phyloP scores from a whole-genome alignment of 2,113 vertebrate species.

The Sylvia atricapilla region DNA sequence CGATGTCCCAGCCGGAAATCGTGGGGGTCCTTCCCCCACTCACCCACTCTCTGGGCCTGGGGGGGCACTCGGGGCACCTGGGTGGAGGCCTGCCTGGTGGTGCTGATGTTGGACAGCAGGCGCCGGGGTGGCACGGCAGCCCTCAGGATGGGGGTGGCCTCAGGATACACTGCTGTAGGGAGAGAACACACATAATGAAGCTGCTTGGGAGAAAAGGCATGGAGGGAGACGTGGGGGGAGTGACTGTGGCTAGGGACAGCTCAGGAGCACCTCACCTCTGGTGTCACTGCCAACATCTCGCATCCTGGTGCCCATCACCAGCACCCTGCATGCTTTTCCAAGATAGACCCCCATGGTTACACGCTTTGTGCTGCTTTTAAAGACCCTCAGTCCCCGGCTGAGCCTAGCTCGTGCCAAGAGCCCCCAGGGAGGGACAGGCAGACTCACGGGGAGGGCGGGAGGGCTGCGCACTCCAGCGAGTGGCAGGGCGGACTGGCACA shows the following conservation, averaged over 20 bases:
- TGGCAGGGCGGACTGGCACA: constrained; percentile 73
- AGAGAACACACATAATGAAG: background rate
- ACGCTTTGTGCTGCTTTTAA: background rate
- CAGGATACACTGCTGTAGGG: constrained; percentile 46
- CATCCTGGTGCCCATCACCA: background rate
- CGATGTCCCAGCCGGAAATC: rapidly evolving
- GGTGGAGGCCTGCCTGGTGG: constrained; percentile 84
- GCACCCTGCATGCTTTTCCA: background rate
- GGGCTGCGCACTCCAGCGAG: constrained; percentile 83
- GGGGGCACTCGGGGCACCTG: constrained; percentile 78
- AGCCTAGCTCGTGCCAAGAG: rapidly evolving
- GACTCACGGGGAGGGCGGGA: constrained; percentile 81
- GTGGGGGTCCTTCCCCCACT: constrained; percentile 20
- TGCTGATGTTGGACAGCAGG: constrained; percentile 76
- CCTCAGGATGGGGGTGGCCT: constrained; percentile 69
- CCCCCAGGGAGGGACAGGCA: background rate
- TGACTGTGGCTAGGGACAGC: background rate
- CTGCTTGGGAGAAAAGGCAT: rapidly evolving
- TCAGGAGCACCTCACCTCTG: background rate
- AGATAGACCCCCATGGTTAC: no score
- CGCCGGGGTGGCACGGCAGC: constrained; percentile 59
- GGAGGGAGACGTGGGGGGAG: rapidly evolving
- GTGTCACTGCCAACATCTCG: background rate
- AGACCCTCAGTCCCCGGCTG: background rate
- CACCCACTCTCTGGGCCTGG: constrained; percentile 86